Evolutionary conservation across 2,113 vertebrate species (phyloP).

Genomic region (Argyrosomus japonicus): DNA sequence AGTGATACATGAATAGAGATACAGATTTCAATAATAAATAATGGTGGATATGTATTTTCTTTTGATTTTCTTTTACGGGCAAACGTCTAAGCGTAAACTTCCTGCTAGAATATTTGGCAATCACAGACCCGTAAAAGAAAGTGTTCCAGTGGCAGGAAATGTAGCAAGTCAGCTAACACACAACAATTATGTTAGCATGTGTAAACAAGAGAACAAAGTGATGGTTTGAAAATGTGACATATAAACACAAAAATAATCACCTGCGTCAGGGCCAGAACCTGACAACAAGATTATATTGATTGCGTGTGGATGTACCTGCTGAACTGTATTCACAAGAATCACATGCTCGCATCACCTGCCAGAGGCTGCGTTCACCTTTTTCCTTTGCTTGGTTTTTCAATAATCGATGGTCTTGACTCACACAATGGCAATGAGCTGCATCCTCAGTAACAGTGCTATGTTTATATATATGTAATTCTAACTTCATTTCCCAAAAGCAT

Average conservation of each 20-base stretch:
- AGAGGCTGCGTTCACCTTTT: background rate
- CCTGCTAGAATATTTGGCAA: too few relatives aligned
- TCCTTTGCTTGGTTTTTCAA: conserved; percentile 26
- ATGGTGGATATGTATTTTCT: too few relatives aligned
- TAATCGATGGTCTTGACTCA: conserved; percentile 18
- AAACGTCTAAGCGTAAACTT: background rate
- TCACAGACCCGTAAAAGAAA: too few relatives aligned
- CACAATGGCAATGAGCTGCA: conserved; percentile 30
- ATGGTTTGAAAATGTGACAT: background rate
- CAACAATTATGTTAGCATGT: background rate
- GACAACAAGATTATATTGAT: background rate
- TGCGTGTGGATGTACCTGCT: background rate
- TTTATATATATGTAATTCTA: conserved; percentile 60
- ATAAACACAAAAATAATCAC: background rate
- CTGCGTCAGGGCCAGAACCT: background rate
- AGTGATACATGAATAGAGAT: too few relatives aligned
- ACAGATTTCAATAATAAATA: too few relatives aligned
- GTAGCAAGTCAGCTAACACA: background rate
- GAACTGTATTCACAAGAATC: background rate
- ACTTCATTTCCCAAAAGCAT: conserved; percentile 69
- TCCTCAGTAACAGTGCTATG: conserved; percentile 32
- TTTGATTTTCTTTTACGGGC: background rate
- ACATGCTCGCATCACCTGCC: background rate
- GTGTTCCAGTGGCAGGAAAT: background rate
- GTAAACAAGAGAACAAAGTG: background rate